phyloP scores from a whole-genome alignment of 2,113 vertebrate species.

The Varanus komodoensis region DNA sequence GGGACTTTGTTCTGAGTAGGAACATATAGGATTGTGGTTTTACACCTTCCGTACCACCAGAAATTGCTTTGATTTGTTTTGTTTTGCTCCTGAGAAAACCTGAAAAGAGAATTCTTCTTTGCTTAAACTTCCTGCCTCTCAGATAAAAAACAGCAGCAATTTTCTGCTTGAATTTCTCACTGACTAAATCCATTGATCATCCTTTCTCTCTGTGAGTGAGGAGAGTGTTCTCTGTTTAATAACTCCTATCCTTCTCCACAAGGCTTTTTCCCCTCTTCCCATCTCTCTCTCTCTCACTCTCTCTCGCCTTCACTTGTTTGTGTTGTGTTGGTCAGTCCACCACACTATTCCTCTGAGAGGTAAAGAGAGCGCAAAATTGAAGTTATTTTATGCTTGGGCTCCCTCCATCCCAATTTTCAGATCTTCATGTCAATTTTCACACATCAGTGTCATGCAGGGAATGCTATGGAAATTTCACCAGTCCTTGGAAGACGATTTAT shows the following conservation, averaged over 20 bases:
- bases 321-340: conserved; percentile 95
- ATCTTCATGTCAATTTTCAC: conserved; percentile 99
- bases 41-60: not conserved
- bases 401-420: conserved; percentile 98
- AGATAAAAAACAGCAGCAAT: conserved; percentile 99
- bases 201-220: conserved; percentile 93
- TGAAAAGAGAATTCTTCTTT: conserved; percentile 75
- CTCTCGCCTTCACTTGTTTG: conserved; percentile 84
- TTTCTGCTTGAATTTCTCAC: conserved; percentile 99
- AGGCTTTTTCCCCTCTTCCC: conserved; percentile 49
- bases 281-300: too few species aligned
- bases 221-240: conserved; percentile 99
- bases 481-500: conserved; percentile 84
- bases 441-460: conserved; percentile 93
- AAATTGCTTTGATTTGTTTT: conserved; percentile 52
- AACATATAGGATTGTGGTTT: not conserved
- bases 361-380: conserved; percentile 89
- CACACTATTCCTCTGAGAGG: conserved; percentile 93
- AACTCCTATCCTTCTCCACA: conserved; percentile 97
- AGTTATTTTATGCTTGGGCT: conserved; percentile 99
- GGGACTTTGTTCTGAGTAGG: not conserved
- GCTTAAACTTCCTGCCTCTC: conserved; percentile 83
- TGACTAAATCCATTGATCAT: conserved; percentile 99
- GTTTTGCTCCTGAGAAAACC: conserved; percentile 57
- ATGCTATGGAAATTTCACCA: conserved; percentile 86